Evolutionary conservation across 2,888 invertebrate genomes (phyloP).

Genomic region (Belgica antarctica): DNA sequence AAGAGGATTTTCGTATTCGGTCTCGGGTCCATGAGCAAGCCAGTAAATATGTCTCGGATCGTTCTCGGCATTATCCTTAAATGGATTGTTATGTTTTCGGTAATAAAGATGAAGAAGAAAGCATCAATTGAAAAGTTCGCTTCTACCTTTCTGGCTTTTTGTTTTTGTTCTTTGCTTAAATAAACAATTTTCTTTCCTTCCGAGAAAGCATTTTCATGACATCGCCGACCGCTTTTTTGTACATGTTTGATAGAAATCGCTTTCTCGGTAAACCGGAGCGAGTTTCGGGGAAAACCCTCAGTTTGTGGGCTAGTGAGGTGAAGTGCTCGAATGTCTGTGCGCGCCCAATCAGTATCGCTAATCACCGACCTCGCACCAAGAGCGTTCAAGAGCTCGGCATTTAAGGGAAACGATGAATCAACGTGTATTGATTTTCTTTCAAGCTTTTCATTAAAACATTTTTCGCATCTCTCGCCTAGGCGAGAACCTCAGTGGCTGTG

Average conservation of each 20-base stretch:
- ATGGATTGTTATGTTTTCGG: not conserved
- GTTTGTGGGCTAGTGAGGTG: not conserved
- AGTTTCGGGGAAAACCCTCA: constrained; percentile 29
- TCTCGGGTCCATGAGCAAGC: not conserved
- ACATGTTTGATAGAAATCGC: not conserved
- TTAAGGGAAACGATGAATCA: not conserved
- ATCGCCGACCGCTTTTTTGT: no score
- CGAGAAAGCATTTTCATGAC: no score
- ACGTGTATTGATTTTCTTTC: not conserved
- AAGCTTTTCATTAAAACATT: not conserved
- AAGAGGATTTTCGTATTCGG: not conserved
- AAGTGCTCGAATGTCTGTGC: constrained; percentile 29
- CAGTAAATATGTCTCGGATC: not conserved
- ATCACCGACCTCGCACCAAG: not conserved
- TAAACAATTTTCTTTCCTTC: no score
- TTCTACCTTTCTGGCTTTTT: not conserved
- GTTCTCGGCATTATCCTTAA: not conserved
- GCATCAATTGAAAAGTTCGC: constrained; percentile 9
- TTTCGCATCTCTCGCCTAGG: not conserved
- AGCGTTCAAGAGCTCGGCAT: not conserved
- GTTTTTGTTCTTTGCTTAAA: no score
- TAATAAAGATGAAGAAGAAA: not conserved
- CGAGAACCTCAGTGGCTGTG: not conserved
- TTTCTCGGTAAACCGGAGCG: not conserved
- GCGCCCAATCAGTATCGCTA: not conserved